Evolutionary conservation across 2,113 vertebrate species (phyloP), one percentile per base, ranked within the genome.

Genomic region (Rallus limicola): DNA sequence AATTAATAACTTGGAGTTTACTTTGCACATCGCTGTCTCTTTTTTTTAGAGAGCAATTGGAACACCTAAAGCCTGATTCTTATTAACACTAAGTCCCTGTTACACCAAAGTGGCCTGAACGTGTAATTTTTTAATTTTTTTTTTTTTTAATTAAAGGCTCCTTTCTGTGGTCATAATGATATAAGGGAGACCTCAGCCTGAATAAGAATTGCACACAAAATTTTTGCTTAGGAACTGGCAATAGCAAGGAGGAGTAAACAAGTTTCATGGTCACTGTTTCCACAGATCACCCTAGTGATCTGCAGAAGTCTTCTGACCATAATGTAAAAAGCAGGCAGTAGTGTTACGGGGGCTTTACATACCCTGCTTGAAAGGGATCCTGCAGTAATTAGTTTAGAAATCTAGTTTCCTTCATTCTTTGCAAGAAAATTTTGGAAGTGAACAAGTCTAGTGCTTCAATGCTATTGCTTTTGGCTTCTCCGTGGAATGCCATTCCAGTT

Each of bases 1-100:
- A 80, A 92, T 95, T 97, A 97, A 92, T 96, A 94, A 85, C 94
- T 90, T 2, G 0, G 81, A 82, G 86, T 86, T 97, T 93, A 82
- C 81, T 94, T 94, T 94, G 50, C 84, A 95, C 86, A 94, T 92
- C 92, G 92, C 93, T 96, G 56, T 65, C 60, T 88, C 29, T 86
- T 72, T 80, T 55, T 56, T 96, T 93, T 88, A 71, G 93, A 87
- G 70, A 95, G n/a, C 53, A 44, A 92, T 87, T 82, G 74, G 69
- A 92, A 96, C 88, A 96, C 77, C 86, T 96, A 80, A 72, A 88
- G 77, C 10, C 81, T 86, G 80, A 92, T 82, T 82, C 86, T 93
- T 80, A 94, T 55, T 90, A 91, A 93, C 64, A 91, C 81, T 63
- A 77, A 86, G 64, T 71, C 71, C 60, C 68, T 86, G 70, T 93